phyloP scores from a whole-genome alignment of 2,888 invertebrate genomes.

The Scaptomyza caliginosa region DNA sequence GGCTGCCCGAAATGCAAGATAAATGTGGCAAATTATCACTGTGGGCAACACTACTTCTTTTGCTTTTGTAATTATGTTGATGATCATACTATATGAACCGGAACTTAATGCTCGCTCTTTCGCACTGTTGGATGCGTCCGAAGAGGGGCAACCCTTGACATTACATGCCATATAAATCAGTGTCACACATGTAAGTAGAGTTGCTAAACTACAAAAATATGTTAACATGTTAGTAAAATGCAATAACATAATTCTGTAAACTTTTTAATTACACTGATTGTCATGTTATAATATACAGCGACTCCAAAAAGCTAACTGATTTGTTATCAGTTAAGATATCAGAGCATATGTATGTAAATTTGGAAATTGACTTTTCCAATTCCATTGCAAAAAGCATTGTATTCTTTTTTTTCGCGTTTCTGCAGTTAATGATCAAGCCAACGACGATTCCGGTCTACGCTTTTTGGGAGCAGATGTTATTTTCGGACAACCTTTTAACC shows the following conservation, averaged over 20 bases:
- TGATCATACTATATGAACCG: conserved; percentile 24
- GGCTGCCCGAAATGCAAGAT: conserved; percentile 39
- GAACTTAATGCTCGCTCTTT: conserved; percentile 18
- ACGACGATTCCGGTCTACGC: conserved; percentile 61
- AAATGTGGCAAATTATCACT: conserved; percentile 66
- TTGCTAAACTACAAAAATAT: neutral
- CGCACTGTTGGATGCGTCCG: neutral
- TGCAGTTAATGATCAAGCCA: conserved; percentile 15
- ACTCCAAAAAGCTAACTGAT: neutral
- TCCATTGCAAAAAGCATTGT: neutral
- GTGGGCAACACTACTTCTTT: conserved; percentile 6
- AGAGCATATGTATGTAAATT: neutral
- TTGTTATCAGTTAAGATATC: neutral
- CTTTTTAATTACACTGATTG: too few relatives aligned
- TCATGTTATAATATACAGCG: too few relatives aligned
- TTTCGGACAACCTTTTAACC: conserved; percentile 44
- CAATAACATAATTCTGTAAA: too few relatives aligned
- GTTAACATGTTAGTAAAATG: neutral
- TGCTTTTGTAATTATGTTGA: conserved; percentile 6
- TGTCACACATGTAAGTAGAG: neutral
- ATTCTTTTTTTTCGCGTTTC: neutral
- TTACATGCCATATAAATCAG: neutral
- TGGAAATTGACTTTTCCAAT: neutral
- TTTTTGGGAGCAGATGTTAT: conserved; percentile 74
- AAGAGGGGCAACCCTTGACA: neutral